Percentiles rank a stretch among this genome's conserved stretches.
Evolutionary conservation across 35 echinoderm and acorn worm species (phyloP).

Genomic region (Lytechinus pictus): DNA sequence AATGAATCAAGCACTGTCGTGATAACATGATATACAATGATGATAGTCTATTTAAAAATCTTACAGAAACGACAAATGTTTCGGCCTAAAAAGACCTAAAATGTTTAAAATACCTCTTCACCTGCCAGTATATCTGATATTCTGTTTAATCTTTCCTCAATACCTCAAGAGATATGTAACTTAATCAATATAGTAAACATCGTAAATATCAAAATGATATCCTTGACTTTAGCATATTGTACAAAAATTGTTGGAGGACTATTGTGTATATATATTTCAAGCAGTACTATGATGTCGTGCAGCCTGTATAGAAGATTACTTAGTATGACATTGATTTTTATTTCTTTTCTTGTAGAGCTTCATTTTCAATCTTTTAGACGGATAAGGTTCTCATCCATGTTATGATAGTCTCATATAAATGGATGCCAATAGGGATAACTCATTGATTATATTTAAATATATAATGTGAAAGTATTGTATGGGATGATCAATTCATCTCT

Average conservation of each 20-base stretch:
- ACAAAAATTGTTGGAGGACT: not conserved
- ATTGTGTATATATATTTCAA: not conserved
- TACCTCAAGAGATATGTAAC: not conserved
- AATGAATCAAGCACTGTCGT: not conserved
- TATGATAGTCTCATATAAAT: not conserved
- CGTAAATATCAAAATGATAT: not conserved
- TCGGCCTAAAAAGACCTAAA: too few relatives aligned
- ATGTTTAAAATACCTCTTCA: not conserved
- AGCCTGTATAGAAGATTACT: not conserved
- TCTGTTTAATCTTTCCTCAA: not conserved
- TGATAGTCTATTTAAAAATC: too few relatives aligned
- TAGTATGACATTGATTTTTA: not conserved
- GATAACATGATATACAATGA: not conserved
- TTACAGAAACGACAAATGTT: too few relatives aligned
- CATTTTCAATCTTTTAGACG: too few relatives aligned
- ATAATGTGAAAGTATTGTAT: not conserved
- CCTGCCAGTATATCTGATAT: not conserved
- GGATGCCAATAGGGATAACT: not conserved
- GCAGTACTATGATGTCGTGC: not conserved
- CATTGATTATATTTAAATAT: not conserved
- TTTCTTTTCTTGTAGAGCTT: not conserved
- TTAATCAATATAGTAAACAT: not conserved
- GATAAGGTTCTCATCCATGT: not conserved
- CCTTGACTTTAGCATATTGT: not conserved
- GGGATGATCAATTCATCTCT: too few relatives aligned